Evolutionary conservation across 2,888 invertebrate species (phyloP).

Genomic region (Spisula subtruncata): DNA sequence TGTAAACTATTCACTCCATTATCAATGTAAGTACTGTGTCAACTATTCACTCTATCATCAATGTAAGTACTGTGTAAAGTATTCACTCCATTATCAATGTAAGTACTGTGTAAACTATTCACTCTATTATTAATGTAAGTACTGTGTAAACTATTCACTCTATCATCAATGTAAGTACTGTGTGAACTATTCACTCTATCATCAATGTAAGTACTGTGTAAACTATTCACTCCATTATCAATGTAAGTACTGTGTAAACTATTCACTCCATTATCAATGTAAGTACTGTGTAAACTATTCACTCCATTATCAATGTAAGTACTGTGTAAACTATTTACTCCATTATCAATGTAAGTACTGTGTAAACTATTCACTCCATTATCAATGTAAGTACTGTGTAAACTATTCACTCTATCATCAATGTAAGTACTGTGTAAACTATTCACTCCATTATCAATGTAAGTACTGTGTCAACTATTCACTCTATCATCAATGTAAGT

Average conservation of each 20-base stretch:
- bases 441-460: slow-evolving; percentile 86
- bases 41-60: slow-evolving; percentile 86
- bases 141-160: slow-evolving; percentile 85
- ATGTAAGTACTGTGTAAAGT: slow-evolving; percentile 85
- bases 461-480: slow-evolving; percentile 82
- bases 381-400: slow-evolving; percentile 85
- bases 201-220: slow-evolving; percentile 85
- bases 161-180: slow-evolving; percentile 85
- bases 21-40: slow-evolving; percentile 84
- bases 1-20: slow-evolving; percentile 86
- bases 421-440: slow-evolving; percentile 85
- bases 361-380: slow-evolving; percentile 86
- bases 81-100: slow-evolving; percentile 86
- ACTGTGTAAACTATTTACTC: slow-evolving; percentile 85
- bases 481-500: slow-evolving; percentile 86
- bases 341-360: slow-evolving; percentile 85
- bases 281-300: slow-evolving; percentile 83
- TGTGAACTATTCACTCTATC: slow-evolving; percentile 86
- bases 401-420: slow-evolving; percentile 86
- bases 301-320: slow-evolving; percentile 86
- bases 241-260: slow-evolving; percentile 85
- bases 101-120: slow-evolving; percentile 83
- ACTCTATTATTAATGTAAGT: slow-evolving; percentile 86
- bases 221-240: slow-evolving; percentile 86
- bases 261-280: slow-evolving; percentile 86